phyloP scores from a whole-genome alignment of 53 echinoderm and acorn worm species.

The Henricia sp. region DNA sequence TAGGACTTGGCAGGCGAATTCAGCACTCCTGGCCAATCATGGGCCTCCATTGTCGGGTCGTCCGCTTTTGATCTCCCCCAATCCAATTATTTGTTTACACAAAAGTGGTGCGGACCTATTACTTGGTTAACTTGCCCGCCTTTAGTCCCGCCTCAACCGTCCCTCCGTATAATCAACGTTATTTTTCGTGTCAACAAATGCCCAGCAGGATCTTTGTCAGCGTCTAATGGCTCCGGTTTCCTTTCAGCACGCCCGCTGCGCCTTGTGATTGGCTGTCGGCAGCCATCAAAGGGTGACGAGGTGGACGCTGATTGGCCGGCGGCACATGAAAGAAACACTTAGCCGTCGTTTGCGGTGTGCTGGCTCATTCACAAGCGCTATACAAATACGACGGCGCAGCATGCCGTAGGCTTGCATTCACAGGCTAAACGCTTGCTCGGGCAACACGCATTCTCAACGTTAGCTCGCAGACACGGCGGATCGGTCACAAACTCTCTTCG shows the following conservation, averaged over 20 bases:
- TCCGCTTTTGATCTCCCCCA: slow-evolving; percentile 79
- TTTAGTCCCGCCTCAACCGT: slow-evolving; percentile 92
- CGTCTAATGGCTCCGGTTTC: slow-evolving; percentile 95
- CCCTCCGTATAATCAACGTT: slow-evolving; percentile 96
- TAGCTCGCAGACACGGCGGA: neutral
- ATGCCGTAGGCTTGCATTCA: slow-evolving; percentile 52
- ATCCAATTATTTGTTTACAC: slow-evolving; percentile 99
- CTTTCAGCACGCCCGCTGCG: slow-evolving; percentile 93
- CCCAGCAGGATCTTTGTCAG: slow-evolving; percentile 97
- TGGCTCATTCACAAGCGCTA: slow-evolving; percentile 77
- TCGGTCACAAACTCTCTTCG: neutral
- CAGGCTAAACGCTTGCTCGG: slow-evolving; percentile 4
- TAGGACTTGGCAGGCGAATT: slow-evolving; percentile 59
- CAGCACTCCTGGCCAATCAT: slow-evolving; percentile 62
- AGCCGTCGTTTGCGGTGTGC: slow-evolving; percentile 57
- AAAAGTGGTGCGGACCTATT: slow-evolving; percentile 97
- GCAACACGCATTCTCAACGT: neutral
- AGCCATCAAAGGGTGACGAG: slow-evolving; percentile 80
- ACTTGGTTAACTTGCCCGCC: slow-evolving; percentile 99
- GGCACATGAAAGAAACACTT: slow-evolving; percentile 89
- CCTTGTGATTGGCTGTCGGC: slow-evolving; percentile 88
- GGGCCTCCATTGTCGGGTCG: slow-evolving; percentile 53
- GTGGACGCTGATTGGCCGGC: slow-evolving; percentile 83
- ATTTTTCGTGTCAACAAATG: slow-evolving; percentile 99
- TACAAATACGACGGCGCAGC: slow-evolving; percentile 72